Percentiles rank a stretch among this genome's conserved stretches.
Conservation (phyloP, 2,888 invertebrate species). For the Euplagia quadripunctaria region DNA sequence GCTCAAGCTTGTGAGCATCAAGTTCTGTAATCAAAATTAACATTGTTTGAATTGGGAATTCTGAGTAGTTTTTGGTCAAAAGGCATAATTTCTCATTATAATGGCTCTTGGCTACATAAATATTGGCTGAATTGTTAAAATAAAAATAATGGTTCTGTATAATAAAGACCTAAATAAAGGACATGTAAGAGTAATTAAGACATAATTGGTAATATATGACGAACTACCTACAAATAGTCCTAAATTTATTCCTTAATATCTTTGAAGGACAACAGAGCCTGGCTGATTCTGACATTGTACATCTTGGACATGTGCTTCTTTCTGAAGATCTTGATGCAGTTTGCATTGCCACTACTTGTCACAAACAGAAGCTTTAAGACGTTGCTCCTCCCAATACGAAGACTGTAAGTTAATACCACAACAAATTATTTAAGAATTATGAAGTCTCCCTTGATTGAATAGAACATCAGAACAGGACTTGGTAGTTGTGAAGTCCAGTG, state of each 20-base stretch:
- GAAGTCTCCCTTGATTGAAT: no score
- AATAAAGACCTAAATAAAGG: no score
- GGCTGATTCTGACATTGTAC: conserved; percentile 62
- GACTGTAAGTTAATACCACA: conserved; percentile 53
- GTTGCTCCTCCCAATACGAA: conserved; percentile 52
- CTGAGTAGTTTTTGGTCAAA: not conserved
- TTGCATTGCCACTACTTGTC: conserved; percentile 56
- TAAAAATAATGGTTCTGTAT: no score
- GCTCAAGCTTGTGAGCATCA: no score
- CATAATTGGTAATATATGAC: no score
- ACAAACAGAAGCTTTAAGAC: conserved; percentile 45
- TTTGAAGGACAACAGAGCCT: conserved; percentile 59
- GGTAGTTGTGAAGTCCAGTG: not conserved
- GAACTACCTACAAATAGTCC: no score
- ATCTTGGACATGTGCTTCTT: conserved; percentile 67
- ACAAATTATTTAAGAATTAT: not conserved
- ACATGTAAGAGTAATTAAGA: no score
- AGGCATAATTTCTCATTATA: no score
- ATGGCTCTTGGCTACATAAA: no score
- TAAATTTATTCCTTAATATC: not conserved
- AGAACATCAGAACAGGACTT: not conserved
- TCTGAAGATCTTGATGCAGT: conserved; percentile 67
- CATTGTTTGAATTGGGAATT: not conserved
- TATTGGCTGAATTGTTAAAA: no score
- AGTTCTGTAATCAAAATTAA: no score